Percentiles rank a stretch among this genome's conserved stretches.
These are phyloP conservation scores for Plemyria rubiginata DNA, from an alignment of 2,888 invertebrate genomes.

Conservation along the genomic window DNA sequence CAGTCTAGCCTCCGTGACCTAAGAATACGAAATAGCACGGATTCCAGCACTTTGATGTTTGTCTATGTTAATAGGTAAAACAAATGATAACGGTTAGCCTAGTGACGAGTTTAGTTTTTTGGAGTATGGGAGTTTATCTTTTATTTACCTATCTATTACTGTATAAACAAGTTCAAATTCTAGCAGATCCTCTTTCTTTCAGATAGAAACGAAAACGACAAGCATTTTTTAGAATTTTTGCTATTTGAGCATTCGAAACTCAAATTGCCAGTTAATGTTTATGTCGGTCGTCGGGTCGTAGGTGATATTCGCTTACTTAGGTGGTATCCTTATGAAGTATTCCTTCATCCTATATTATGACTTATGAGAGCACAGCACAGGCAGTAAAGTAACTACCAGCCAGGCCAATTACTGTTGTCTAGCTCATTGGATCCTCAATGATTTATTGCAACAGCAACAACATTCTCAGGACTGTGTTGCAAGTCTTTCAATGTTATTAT, in stretches of 20 bases:
- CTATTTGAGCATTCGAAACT: too few relatives aligned
- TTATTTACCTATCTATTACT: not conserved
- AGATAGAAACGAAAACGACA: not conserved
- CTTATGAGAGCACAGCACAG: not conserved
- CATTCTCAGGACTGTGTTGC: conserved; percentile 59
- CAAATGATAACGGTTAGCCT: conserved; percentile 23
- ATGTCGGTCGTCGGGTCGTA: too few relatives aligned
- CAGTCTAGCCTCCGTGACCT: conserved; percentile 47
- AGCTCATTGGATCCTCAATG: conserved; percentile 17
- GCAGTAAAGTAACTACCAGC: not conserved
- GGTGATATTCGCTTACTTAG: too few relatives aligned
- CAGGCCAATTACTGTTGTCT: conserved; percentile 5
- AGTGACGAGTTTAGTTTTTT: conserved; percentile 17
- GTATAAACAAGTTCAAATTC: not conserved
- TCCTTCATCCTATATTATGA: not conserved
- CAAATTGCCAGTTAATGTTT: too few relatives aligned
- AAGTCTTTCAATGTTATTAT: conserved; percentile 63
- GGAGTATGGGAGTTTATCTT: too few relatives aligned
- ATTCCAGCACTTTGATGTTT: conserved; percentile 25
- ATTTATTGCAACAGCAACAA: conserved; percentile 65
- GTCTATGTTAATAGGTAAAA: conserved; percentile 19
- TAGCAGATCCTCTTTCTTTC: conserved; percentile 8
- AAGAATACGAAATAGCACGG: conserved; percentile 30
- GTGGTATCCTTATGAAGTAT: too few relatives aligned
- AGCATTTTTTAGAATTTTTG: too few relatives aligned